Conservation (phyloP, 2,113 vertebrate species). For the Nicator chloris region DNA sequence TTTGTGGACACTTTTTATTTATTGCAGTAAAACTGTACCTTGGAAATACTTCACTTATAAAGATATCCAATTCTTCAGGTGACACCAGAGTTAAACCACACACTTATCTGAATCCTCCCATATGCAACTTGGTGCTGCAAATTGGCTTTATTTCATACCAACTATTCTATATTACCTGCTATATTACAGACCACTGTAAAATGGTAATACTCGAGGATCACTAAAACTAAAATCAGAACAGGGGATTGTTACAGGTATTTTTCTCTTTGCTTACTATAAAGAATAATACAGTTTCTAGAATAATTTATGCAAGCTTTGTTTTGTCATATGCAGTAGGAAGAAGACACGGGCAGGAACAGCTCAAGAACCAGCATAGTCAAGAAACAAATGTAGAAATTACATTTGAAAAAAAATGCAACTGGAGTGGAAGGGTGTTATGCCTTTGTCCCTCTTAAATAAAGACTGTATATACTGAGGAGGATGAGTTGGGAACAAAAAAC, state of each 20-base stretch:
- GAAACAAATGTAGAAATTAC: background rate
- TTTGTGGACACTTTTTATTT: background rate
- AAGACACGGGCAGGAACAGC: background rate
- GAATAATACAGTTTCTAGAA: background rate
- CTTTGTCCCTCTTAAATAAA: background rate
- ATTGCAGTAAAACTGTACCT: background rate
- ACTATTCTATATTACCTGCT: background rate
- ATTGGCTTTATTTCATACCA: background rate
- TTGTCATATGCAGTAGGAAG: background rate
- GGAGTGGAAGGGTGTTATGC: background rate
- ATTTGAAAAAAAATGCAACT: background rate
- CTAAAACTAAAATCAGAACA: background rate
- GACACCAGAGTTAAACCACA: background rate
- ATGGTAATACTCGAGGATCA: background rate
- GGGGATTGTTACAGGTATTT: background rate
- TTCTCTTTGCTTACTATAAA: background rate
- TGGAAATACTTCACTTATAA: background rate
- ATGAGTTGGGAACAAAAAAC: background rate
- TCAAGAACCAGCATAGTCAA: background rate
- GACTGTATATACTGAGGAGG: background rate
- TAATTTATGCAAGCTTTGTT: background rate
- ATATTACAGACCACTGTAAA: background rate
- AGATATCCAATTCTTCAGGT: background rate
- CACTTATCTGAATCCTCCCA: background rate
- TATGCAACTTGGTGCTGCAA: background rate